These are phyloP conservation scores for Lytechinus variegatus DNA, from an alignment of 35 echinoderm and acorn worm genomes.

Conservation along the genomic window DNA sequence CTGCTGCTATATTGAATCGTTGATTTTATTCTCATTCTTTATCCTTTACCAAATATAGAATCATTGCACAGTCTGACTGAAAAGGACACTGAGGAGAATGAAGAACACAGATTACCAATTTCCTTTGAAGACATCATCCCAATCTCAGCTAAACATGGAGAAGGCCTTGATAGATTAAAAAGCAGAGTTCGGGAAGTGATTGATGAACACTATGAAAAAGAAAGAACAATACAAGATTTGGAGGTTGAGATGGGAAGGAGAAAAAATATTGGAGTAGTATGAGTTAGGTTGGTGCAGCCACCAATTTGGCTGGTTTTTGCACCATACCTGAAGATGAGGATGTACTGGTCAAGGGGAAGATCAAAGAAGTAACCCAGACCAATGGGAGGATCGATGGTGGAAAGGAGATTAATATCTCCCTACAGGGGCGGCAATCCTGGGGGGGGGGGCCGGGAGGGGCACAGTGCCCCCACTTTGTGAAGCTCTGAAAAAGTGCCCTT, in stretches of 20 bases:
- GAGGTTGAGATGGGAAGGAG: background rate
- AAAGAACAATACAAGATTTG: background rate
- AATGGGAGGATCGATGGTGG: background rate
- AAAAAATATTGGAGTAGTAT: background rate
- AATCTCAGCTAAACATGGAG: conserved; percentile 73
- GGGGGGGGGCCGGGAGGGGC: too few relatives aligned
- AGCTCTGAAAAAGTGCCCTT: too few relatives aligned
- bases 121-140: conserved; percentile 74
- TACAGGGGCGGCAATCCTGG: too few relatives aligned
- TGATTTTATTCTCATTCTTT: background rate
- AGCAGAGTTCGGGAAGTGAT: conserved; percentile 69
- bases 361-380: background rate
- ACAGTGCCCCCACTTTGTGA: too few relatives aligned
- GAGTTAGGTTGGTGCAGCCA: background rate
- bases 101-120: conserved; percentile 48
- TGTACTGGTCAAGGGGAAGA: background rate
- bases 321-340: background rate
- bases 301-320: background rate
- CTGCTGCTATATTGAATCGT: too few relatives aligned
- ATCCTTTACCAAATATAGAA: background rate
- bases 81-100: conserved; percentile 31
- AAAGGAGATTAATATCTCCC: too few relatives aligned
- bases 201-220: conserved; percentile 70
- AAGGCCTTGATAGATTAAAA: conserved; percentile 60
- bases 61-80: too few relatives aligned